A percentile compares a stretch with the other conserved stretches of the same genome.
These are phyloP conservation scores for Peromyscus polionotus DNA, from an alignment of 2,113 vertebrate species.

Conservation along the genomic window DNA sequence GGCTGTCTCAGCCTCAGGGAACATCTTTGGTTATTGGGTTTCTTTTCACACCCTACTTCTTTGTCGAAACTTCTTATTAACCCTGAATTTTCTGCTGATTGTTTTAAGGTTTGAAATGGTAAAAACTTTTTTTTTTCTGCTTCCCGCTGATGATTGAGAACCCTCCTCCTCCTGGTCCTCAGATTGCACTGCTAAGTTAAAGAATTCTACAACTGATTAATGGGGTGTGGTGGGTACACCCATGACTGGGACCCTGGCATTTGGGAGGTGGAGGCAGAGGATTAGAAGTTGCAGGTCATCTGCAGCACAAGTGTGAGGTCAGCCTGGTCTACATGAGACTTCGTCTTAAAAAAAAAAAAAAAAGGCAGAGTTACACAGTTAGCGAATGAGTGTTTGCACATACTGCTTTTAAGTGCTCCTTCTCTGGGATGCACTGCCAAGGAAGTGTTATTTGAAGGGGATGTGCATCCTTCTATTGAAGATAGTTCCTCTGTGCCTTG, in stretches of 20 bases:
- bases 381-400: too few species aligned
- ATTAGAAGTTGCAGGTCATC: neutral
- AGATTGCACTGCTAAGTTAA: neutral
- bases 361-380: neutral
- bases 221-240: neutral
- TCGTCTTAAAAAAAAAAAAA: neutral
- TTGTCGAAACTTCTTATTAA: neutral
- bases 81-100: neutral
- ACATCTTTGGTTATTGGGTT: neutral
- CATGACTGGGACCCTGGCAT: neutral
- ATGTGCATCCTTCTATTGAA: rapidly evolving
- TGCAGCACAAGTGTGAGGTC: neutral
- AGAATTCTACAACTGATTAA: too few species aligned
- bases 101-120: conserved; percentile 25
- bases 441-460: neutral
- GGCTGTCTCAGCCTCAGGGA: neutral
- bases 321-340: neutral
- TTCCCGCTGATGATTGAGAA: too few species aligned
- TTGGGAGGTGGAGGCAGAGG: neutral
- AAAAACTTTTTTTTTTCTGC: neutral
- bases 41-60: neutral
- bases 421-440: neutral
- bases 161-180: too few species aligned
- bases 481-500: neutral
- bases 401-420: neutral